phyloP scores from a whole-genome alignment of 2,797 vertebrate genomes.

The Arremon brunneinucha region DNA sequence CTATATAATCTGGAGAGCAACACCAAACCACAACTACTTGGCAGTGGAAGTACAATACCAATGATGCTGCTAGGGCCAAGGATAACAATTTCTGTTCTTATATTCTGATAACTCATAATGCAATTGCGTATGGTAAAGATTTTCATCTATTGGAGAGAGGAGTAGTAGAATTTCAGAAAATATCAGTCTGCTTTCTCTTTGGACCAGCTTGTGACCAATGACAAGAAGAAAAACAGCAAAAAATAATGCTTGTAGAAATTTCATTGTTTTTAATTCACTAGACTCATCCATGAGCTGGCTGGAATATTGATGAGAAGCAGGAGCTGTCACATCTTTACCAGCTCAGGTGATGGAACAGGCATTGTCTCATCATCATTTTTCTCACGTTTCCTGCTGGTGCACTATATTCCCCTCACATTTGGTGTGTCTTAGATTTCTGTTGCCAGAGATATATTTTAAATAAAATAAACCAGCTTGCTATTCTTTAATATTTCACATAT shows the following conservation, averaged over 20 bases:
- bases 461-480: constrained; percentile 51
- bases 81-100: neutral
- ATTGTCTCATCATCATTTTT: constrained; percentile 35
- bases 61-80: neutral
- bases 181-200: neutral
- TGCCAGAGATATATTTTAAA: constrained; percentile 48
- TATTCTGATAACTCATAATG: neutral
- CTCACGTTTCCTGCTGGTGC: neutral
- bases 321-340: constrained; percentile 34
- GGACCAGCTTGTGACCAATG: neutral
- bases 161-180: neutral
- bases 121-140: neutral
- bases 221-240: neutral
- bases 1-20: neutral
- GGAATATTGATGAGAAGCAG: constrained; percentile 26
- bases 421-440: neutral
- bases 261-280: neutral
- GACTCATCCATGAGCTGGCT: neutral
- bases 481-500: constrained; percentile 70
- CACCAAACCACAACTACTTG: neutral
- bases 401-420: neutral
- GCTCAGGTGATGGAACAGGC: constrained; percentile 11
- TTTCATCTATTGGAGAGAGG: neutral
- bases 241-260: neutral
- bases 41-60: accelerated